These are phyloP conservation scores for Thunnus albacares DNA, from an alignment of 2,797 vertebrate species.

Conservation along the genomic window DNA sequence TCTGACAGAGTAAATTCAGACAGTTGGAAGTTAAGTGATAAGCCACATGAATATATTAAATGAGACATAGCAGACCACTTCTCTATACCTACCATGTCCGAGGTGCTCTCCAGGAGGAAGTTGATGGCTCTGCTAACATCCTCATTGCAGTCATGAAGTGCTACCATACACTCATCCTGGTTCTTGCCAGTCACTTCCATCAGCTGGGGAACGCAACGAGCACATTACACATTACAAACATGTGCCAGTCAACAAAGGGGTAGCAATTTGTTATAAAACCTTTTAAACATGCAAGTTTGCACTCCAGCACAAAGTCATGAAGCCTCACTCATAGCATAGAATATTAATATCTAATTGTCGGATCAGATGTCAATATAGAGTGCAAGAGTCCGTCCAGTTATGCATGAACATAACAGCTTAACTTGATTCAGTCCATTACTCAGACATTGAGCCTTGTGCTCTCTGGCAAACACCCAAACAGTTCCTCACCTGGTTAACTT, in stretches of 20 bases:
- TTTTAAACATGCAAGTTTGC: background rate
- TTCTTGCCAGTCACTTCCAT: slow-evolving; percentile 98
- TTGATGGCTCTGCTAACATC: slow-evolving; percentile 98
- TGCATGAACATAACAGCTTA: background rate
- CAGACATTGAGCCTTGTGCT: slow-evolving; percentile 10
- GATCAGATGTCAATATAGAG: background rate
- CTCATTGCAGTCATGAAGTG: slow-evolving; percentile 97
- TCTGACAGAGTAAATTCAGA: background rate
- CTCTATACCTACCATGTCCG: slow-evolving; percentile 90
- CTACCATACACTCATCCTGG: slow-evolving; percentile 97
- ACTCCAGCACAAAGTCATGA: background rate
- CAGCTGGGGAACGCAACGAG: slow-evolving; percentile 82
- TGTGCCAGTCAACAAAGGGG: background rate
- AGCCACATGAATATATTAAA: background rate
- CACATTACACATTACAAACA: background rate
- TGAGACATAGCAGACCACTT: background rate
- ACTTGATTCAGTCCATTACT: background rate
- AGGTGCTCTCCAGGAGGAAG: slow-evolving; percentile 95
- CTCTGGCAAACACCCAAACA: background rate
- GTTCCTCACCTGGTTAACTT: slow-evolving; percentile 94
- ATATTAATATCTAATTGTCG: background rate
- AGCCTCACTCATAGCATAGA: background rate
- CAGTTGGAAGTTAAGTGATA: background rate
- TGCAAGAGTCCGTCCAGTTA: background rate
- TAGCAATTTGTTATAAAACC: background rate